Evolutionary conservation across 2,113 vertebrate species (phyloP).

Genomic region (Oostethus manadensis): DNA sequence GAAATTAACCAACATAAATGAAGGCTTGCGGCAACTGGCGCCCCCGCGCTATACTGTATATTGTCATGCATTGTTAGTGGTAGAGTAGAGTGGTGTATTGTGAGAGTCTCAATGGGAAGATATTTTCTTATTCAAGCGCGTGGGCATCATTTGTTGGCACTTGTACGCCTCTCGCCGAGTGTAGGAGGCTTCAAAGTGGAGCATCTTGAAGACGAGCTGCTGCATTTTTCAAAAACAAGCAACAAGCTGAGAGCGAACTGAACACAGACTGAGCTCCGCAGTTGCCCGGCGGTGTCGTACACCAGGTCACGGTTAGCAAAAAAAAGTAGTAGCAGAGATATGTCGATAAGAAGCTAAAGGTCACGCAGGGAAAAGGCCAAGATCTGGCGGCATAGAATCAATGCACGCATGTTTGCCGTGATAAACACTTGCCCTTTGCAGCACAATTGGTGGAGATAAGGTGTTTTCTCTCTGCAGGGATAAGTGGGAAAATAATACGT

Average conservation of each 20-base stretch:
- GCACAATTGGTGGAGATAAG: constrained; percentile 26
- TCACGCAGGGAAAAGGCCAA: neutral
- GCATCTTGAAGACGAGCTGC: constrained; percentile 13
- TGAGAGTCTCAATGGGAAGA: neutral
- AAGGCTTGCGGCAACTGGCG: no score
- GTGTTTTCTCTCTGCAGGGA: neutral
- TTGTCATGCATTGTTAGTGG: constrained; percentile 14
- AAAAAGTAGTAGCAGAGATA: neutral
- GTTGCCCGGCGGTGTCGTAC: no score
- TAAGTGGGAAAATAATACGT: neutral
- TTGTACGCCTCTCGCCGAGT: constrained; percentile 7
- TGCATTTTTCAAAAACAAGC: constrained; percentile 13
- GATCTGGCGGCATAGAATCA: neutral
- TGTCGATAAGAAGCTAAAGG: neutral
- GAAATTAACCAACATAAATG: no score
- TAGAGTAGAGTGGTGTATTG: neutral
- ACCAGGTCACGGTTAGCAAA: neutral
- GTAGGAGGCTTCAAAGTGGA: constrained; percentile 33
- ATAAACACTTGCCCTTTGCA: constrained; percentile 29
- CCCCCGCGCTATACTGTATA: no score
- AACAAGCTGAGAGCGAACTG: neutral
- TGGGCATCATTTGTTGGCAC: constrained; percentile 9
- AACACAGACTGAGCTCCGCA: no score
- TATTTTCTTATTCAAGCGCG: neutral
- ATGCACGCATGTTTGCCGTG: constrained; percentile 1